Base-by-base conservation (phyloP, 30 jellyfish, hydroid and myxozoan genomes). In the Aurelia sp. region DNA sequence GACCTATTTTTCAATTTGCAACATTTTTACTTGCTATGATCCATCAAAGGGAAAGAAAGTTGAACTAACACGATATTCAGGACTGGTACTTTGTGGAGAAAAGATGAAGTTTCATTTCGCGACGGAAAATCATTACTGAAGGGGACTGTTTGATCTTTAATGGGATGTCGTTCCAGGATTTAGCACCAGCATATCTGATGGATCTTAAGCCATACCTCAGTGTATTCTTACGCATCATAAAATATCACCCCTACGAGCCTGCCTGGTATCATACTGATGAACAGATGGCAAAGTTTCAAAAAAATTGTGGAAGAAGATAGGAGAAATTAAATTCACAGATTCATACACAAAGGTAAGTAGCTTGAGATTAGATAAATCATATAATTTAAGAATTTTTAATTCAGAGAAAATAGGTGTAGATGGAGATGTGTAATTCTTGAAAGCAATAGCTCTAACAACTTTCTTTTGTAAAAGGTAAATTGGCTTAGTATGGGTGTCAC, bases 51-150 rank as follows among this genome's bases (percentile, higher is more conserved):
- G 80, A 35, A 31, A 69, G 62, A 69, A 69, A 31, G 80, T 69
- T 69, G 62, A 11, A 18, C 62, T 31, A 69, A 19, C 60, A 40
- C 27, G 80, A 69, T 11, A 69, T 69, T 69, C 80, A 69, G 62
- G 80, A 40, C 63, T 69, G 80, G 62, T 69, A 69, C 80, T 69
- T 69, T 13, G 80, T 69, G 80, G 80, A 27, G 33, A 27, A 27
- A 27, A 27, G 33, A 27, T 27, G 33, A 27, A 27, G 33, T 27
- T 27, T 27, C 33, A 27, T 27, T 27, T 27, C 33, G 33, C 2
- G 33, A 27, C 33, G 33, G 33, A 27, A 27, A 27, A 27, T 27
- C 33, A 27, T 27, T 27, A 27, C 33, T 27, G 33, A 27, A 27
- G 33, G 33, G 33, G 33, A 27, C 33, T 27, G 33, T 27, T 27